Base-by-base conservation (phyloP, 2,113 vertebrate species). In the Agelaius tricolor region DNA sequence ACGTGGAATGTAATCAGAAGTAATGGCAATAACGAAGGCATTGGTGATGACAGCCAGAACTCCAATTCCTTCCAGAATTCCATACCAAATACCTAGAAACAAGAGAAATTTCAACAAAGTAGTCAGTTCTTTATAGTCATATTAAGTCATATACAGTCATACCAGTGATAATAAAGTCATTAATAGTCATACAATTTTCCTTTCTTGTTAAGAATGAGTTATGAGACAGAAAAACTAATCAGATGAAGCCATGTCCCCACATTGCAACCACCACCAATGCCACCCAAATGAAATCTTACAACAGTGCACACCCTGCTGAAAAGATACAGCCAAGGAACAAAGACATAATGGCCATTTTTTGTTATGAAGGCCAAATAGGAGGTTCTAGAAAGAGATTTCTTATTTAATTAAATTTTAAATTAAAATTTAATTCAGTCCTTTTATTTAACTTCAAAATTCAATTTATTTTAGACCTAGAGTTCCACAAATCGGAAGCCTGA, bases 21-120 rank as follows among this genome's bases (percentile, higher is more conserved):
- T 99, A 94, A 99, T 99, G 73, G 99, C 99, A 71, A 99, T 99
- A 87, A 99, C 99, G 68, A 99, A 99, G 37, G 99, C 99, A 57
- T 99, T 99, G 81, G 99, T 99, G 97, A 99, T 99, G 93, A 99
- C 99, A 73, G 99, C 99, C 95, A 99, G 92, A 71, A 99, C 99
- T 15, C 99, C 99, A 39, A 99, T 99, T 81, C 99, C 99, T 97
- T 99, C 99, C 19, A 99, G 98, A 92, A 99, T 99, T 54, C 99
- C 99, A 91, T 99, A 99, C 99, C 99, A 99, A 97, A 99, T 99
- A 84, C 99, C 99, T 99, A 96, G 39, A 11, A 87, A 63, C 15
- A 91, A 86, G 72, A 93, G 81, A 51, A 96, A 78, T 39, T 8
- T 91, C 39, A 79, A 73, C 2, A 4, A 77, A 66, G 7, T 4